Percentiles rank a stretch among this genome's conserved stretches.
Conservation (phyloP, 2,113 vertebrate species). For the Neotoma lepida region DNA sequence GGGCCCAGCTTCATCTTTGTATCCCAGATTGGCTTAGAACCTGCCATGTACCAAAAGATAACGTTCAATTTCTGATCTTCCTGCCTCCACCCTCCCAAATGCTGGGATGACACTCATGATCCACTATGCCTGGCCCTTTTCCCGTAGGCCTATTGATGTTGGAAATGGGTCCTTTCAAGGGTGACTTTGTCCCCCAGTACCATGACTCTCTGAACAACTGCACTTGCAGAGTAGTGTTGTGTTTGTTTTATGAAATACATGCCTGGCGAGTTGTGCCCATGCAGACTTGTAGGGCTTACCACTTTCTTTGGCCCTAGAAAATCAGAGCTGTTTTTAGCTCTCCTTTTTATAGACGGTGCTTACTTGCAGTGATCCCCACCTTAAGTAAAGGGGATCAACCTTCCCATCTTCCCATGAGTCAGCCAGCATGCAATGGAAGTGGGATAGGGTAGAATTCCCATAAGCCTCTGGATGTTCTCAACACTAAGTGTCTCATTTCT, state of each 20-base stretch:
- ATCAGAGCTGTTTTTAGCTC: background rate
- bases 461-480: background rate
- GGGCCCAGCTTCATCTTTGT: background rate
- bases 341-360: background rate
- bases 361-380: background rate
- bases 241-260: background rate
- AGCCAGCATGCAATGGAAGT: background rate
- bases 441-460: background rate
- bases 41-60: background rate
- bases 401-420: background rate
- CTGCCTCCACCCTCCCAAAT: background rate
- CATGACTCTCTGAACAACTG: background rate
- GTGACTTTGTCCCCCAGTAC: background rate
- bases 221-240: background rate
- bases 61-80: background rate
- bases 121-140: no score
- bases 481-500: constrained; percentile 43
- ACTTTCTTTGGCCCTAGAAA: constrained; percentile 33
- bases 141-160: background rate
- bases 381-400: background rate
- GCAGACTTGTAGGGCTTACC: background rate
- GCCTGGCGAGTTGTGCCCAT: background rate
- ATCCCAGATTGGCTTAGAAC: background rate
- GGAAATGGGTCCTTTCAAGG: background rate
- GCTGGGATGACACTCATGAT: no score